A percentile compares a stretch with the other conserved stretches of the same genome.
Evolutionary conservation across 1,140 invertebrate genomes (phyloP).

Genomic region (Drosophila kepulauana): DNA sequence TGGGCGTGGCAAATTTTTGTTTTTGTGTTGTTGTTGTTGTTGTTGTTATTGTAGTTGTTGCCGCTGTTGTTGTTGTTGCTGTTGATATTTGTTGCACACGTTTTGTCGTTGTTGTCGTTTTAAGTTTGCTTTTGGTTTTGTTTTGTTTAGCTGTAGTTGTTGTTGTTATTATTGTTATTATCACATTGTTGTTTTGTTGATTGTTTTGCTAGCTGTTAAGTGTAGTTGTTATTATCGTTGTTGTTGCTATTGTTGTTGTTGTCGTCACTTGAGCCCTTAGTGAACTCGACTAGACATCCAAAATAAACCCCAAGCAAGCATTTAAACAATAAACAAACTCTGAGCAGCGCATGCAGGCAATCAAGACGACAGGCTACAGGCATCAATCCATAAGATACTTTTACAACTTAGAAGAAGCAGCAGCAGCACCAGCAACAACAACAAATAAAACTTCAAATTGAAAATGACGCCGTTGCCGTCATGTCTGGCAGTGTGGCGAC

Average conservation of each 20-base stretch:
- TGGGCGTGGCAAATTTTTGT: conserved; percentile 36
- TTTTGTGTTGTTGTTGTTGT: conserved; percentile 37
- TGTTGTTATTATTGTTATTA: conserved; percentile 38
- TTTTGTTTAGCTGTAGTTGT: conserved; percentile 44
- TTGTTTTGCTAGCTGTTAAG: conserved; percentile 33
- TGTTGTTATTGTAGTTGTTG: conserved; percentile 18
- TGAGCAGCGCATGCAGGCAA: not conserved
- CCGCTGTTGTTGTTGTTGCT: conserved; percentile 14
- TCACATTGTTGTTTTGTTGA: conserved; percentile 35
- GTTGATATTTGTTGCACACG: conserved; percentile 17
- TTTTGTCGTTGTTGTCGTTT: conserved; percentile 24
- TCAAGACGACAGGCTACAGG: conserved; percentile 12
- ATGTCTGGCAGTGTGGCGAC: conserved; percentile 40
- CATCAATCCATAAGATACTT: conserved; percentile 30
- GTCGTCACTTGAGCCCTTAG: conserved; percentile 16
- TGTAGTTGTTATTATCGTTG: conserved; percentile 20
- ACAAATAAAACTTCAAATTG: not conserved
- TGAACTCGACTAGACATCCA: conserved; percentile 11
- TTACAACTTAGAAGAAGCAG: not conserved
- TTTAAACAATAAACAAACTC: conserved; percentile 36
- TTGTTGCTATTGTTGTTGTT: conserved; percentile 8
- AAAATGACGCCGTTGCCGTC: conserved; percentile 34
- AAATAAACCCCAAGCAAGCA: conserved; percentile 21
- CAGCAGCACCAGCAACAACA: not conserved
- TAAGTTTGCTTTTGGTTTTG: conserved; percentile 37